Conservation (phyloP, 2,797 vertebrate species). For the Liparis tanakae region DNA sequence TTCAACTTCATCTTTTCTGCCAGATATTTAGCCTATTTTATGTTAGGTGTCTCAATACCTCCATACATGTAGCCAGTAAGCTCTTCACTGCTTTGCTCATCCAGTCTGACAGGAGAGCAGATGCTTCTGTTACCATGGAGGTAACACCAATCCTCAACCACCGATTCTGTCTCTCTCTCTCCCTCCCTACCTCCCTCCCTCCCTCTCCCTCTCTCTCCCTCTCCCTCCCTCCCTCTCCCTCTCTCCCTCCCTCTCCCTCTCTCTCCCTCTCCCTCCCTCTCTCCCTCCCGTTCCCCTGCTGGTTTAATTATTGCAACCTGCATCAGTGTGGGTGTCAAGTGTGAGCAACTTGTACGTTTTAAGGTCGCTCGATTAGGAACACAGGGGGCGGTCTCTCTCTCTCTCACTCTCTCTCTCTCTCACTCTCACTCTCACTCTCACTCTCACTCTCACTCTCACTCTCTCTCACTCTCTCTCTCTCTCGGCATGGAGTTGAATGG, state of each 20-base stretch:
- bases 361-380: too few species aligned
- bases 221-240: constrained; percentile 34
- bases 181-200: too few species aligned
- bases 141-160: constrained; percentile 15
- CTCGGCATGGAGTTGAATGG: too few species aligned
- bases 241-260: too few species aligned
- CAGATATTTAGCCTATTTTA: neutral
- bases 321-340: too few species aligned
- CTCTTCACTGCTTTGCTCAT: constrained; percentile 33
- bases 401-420: too few species aligned
- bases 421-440: too few species aligned
- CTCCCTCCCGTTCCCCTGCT: constrained; percentile 48
- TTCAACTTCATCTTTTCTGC: constrained; percentile 16
- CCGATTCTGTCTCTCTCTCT: neutral
- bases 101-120: constrained; percentile 5
- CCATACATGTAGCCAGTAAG: constrained; percentile 24
- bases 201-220: constrained; percentile 32
- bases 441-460: too few species aligned
- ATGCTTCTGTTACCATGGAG: constrained; percentile 33
- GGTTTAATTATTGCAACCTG: constrained; percentile 68
- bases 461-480: too few species aligned
- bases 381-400: too few species aligned
- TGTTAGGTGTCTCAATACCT: neutral
- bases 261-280: neutral
- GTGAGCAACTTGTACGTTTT: too few species aligned